Conservation (phyloP, 2,113 vertebrate species). For the Triplophysa rosa region DNA sequence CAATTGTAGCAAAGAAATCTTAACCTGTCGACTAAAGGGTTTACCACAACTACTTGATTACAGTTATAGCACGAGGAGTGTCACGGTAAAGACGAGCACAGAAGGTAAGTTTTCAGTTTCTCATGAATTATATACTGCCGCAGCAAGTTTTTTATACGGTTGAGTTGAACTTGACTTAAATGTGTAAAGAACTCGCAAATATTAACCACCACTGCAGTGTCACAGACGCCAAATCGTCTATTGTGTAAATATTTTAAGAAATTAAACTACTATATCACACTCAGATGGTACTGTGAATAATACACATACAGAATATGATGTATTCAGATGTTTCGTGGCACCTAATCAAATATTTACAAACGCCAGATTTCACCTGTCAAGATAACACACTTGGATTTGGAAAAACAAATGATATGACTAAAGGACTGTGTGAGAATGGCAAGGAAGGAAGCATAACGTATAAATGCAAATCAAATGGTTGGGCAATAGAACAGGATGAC, state of each 20-base stretch:
- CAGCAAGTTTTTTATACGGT: neutral
- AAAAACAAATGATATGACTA: neutral
- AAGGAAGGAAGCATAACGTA: slow-evolving; percentile 7
- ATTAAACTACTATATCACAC: too few species aligned
- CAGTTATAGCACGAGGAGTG: slow-evolving; percentile 3
- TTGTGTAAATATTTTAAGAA: too few species aligned
- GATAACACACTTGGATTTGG: slow-evolving; percentile 32
- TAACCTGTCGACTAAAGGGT: slow-evolving; percentile 34
- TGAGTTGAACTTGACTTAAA: neutral
- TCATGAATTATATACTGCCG: neutral
- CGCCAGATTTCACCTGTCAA: neutral
- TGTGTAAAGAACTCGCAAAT: too few species aligned
- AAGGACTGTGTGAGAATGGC: neutral
- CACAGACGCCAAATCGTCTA: too few species aligned
- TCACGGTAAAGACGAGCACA: neutral
- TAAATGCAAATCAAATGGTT: slow-evolving; percentile 16
- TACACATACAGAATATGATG: neutral
- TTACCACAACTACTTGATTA: neutral
- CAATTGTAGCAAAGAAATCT: slow-evolving; percentile 20
- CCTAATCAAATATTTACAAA: neutral
- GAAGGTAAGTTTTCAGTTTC: slow-evolving; percentile 4
- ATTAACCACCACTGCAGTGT: too few species aligned
- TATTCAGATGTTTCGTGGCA: neutral
- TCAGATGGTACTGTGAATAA: neutral
- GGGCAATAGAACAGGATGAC: neutral